phyloP scores from a whole-genome alignment of 37 sponge, comb jelly and placozoan species.

The Cladorhizidae sp. region DNA sequence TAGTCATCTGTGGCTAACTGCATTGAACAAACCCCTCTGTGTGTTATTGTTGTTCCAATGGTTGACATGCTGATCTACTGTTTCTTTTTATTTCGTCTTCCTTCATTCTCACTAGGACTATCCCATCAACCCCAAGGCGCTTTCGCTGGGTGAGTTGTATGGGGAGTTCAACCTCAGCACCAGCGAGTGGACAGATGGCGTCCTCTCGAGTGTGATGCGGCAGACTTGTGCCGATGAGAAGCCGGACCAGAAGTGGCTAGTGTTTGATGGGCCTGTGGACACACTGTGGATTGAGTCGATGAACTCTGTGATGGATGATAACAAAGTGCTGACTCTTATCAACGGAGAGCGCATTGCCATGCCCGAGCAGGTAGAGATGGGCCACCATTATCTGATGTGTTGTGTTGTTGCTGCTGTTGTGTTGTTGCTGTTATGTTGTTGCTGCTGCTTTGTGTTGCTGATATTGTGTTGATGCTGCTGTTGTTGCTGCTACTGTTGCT shows the following conservation, averaged over 20 bases:
- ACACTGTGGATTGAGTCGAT: constrained; percentile 99
- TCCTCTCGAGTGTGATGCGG: constrained; percentile 94
- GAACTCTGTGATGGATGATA: constrained; percentile 99
- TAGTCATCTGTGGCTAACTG: too few relatives aligned
- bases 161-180: constrained; percentile 96
- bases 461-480: too few relatives aligned
- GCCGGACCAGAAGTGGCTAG: constrained; percentile 95
- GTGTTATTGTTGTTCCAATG: too few relatives aligned
- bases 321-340: constrained; percentile 96
- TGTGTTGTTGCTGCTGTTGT: too few relatives aligned
- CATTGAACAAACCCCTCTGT: too few relatives aligned
- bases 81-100: too few relatives aligned
- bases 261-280: constrained; percentile 99
- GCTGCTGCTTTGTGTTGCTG: too few relatives aligned
- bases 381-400: too few relatives aligned
- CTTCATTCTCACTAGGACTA: too few relatives aligned
- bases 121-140: constrained; percentile 96
- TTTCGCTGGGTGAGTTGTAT: constrained; percentile 95
- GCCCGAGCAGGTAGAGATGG: constrained; percentile 83
- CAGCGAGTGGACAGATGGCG: constrained; percentile 98
- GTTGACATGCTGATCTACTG: too few relatives aligned
- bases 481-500: too few relatives aligned
- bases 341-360: constrained; percentile 98
- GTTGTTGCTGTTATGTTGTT: too few relatives aligned
- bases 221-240: constrained; percentile 94